A percentile compares a stretch with the other conserved stretches of the same genome.
Conservation (phyloP, 2,113 vertebrate genomes). For the Chunga burmeisteri region DNA sequence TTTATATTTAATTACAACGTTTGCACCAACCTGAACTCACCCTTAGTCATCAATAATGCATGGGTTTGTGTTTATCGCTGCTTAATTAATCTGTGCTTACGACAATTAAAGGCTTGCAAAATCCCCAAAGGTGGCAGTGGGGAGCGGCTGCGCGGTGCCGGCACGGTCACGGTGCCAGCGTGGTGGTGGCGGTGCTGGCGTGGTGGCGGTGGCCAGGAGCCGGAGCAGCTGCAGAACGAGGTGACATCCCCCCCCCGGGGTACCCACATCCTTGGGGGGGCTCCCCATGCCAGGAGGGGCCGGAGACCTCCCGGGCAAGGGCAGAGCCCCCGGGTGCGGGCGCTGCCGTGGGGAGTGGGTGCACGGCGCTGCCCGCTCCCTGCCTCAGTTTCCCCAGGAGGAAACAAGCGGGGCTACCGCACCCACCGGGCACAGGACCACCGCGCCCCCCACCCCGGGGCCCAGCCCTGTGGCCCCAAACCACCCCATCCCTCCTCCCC, state of each 20-base stretch:
- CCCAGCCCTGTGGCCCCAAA: accelerated
- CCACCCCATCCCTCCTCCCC: accelerated
- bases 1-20: conserved; percentile 67
- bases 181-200: too few species aligned
- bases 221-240: background rate
- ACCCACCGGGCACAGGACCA: background rate
- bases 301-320: background rate
- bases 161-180: background rate
- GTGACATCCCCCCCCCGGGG: accelerated
- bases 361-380: too few species aligned
- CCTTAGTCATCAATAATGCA: conserved; percentile 72
- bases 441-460: background rate
- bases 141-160: conserved; percentile 8
- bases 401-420: background rate
- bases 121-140: conserved; percentile 63
- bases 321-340: background rate
- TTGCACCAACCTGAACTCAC: conserved; percentile 67
- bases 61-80: conserved; percentile 70
- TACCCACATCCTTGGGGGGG: background rate
- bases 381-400: background rate
- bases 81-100: conserved; percentile 75
- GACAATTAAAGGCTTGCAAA: conserved; percentile 71
- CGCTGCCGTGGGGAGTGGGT: accelerated
- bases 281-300: too few species aligned
- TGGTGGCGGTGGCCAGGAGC: background rate